phyloP scores from a whole-genome alignment of 2,888 invertebrate species.

The Hypercompe scribonia region DNA sequence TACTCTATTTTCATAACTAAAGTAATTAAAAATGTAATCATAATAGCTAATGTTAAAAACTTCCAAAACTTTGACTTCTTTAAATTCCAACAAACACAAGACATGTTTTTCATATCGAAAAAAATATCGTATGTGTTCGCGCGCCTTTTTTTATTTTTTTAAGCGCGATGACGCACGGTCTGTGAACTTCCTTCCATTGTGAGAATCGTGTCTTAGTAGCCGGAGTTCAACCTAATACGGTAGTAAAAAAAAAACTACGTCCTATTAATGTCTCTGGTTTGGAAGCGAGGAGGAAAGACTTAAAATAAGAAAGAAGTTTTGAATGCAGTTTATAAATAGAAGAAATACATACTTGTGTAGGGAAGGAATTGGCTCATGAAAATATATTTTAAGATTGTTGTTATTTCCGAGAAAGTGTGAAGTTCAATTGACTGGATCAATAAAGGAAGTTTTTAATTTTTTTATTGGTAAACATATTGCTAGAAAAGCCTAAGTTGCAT shows the following conservation, averaged over 20 bases:
- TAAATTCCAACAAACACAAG: constrained; percentile 51
- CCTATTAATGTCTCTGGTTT: constrained; percentile 44
- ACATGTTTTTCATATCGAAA: constrained; percentile 52
- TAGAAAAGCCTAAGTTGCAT: neutral
- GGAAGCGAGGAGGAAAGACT: constrained; percentile 30
- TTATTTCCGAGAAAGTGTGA: neutral
- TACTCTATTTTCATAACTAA: neutral
- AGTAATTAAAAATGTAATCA: neutral
- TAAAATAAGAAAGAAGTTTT: constrained; percentile 21
- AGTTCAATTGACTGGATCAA: neutral
- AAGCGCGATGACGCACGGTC: constrained; percentile 78
- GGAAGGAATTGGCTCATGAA: neutral
- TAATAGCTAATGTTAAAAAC: neutral
- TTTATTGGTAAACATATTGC: neutral
- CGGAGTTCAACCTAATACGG: constrained; percentile 49
- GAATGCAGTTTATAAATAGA: constrained; percentile 18
- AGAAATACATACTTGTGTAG: constrained; percentile 1
- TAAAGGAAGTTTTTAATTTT: neutral
- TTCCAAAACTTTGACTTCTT: neutral
- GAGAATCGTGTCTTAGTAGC: constrained; percentile 65
- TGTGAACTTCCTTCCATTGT: constrained; percentile 85
- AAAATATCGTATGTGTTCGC: constrained; percentile 62
- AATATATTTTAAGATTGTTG: neutral
- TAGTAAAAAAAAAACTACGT: constrained; percentile 46
- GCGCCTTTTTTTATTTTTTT: constrained; percentile 61